phyloP scores from a whole-genome alignment of 2,113 vertebrate species.

The Agapornis roseicollis region DNA sequence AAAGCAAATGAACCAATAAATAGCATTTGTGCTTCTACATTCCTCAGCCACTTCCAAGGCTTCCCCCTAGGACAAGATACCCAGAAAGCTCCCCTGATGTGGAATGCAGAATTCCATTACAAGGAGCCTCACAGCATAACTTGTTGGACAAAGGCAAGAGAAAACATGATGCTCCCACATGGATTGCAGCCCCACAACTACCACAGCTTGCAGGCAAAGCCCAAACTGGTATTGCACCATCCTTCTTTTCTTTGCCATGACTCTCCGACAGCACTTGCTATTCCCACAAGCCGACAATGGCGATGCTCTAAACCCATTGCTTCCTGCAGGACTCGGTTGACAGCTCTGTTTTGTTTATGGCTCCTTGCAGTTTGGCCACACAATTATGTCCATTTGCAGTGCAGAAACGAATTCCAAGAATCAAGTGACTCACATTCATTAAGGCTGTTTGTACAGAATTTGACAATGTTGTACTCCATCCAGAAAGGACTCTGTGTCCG shows the following conservation, averaged over 20 bases:
- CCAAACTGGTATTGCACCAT: not conserved
- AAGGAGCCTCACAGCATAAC: not conserved
- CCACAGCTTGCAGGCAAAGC: not conserved
- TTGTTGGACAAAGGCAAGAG: not conserved
- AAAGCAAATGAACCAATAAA: not conserved
- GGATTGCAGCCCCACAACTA: not conserved
- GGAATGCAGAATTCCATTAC: not conserved
- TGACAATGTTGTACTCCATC: not conserved
- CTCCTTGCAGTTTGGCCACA: not conserved
- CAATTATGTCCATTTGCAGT: constrained; percentile 4
- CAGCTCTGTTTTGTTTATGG: not conserved
- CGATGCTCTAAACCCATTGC: accelerated
- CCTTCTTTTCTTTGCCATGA: not conserved
- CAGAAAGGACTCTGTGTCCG: not conserved
- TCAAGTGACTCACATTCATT: constrained; percentile 25
- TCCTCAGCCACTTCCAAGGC: not conserved
- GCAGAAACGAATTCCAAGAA: not conserved
- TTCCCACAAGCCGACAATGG: not conserved
- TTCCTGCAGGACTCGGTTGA: not conserved
- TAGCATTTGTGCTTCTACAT: not conserved
- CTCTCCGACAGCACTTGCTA: not conserved
- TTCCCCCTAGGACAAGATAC: not conserved
- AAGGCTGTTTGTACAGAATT: not conserved
- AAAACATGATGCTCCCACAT: accelerated
- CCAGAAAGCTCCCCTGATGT: accelerated